Evolutionary conservation across 2,797 vertebrate genomes (phyloP).

Genomic region (Microctenopoma lineatum): DNA sequence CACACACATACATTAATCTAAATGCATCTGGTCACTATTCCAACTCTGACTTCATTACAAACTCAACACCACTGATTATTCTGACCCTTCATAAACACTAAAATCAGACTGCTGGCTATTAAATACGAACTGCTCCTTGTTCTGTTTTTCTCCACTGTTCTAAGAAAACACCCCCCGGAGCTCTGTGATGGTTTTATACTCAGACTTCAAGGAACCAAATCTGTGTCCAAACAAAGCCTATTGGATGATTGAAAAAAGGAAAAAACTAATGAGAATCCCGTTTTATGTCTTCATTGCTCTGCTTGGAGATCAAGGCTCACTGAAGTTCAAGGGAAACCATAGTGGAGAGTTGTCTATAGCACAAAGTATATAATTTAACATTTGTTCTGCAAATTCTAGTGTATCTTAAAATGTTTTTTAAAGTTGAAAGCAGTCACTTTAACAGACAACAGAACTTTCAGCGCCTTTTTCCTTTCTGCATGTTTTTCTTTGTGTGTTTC

Average conservation of each 20-base stretch:
- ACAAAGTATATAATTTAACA: background rate
- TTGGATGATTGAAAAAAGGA: constrained; percentile 11
- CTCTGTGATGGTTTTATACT: constrained; percentile 22
- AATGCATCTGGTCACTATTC: constrained; percentile 17
- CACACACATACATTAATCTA: background rate
- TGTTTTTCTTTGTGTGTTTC: background rate
- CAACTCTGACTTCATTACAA: constrained; percentile 49
- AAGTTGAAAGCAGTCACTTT: background rate
- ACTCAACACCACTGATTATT: constrained; percentile 41
- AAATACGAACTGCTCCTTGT: constrained; percentile 24
- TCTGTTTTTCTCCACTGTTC: constrained; percentile 39
- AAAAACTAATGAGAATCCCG: constrained; percentile 11
- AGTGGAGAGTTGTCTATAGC: background rate
- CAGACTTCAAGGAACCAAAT: constrained; percentile 18
- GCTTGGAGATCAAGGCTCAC: constrained; percentile 8
- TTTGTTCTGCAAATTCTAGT: background rate
- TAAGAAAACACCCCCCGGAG: constrained; percentile 45
- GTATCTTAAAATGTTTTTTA: background rate
- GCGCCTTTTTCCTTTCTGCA: background rate
- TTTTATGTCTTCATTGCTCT: constrained; percentile 12
- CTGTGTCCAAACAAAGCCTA: constrained; percentile 17
- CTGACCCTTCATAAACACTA: constrained; percentile 26
- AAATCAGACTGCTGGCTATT: constrained; percentile 38
- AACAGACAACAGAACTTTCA: background rate
- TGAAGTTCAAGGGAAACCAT: constrained; percentile 4